Conservation (phyloP, 2,113 vertebrate genomes). For the Oostethus manadensis region DNA sequence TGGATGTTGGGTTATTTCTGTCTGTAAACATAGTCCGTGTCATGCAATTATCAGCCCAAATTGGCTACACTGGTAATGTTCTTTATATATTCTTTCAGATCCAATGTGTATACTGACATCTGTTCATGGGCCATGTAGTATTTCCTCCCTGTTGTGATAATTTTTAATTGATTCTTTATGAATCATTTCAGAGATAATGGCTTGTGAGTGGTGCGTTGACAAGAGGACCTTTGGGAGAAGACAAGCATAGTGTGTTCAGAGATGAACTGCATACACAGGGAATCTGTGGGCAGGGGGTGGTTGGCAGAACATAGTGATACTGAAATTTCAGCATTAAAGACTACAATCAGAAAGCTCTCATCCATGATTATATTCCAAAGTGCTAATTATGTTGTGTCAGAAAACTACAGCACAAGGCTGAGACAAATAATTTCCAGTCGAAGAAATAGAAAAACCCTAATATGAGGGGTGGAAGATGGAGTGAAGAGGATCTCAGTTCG, state of each 20-base stretch:
- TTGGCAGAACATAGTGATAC: constrained; percentile 63
- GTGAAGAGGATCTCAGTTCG: constrained; percentile 96
- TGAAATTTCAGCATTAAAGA: constrained; percentile 93
- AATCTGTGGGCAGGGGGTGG: constrained; percentile 57
- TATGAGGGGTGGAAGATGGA: constrained; percentile 96
- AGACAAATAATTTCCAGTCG: constrained; percentile 99
- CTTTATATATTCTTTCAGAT: constrained; percentile 43
- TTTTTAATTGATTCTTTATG: constrained; percentile 80
- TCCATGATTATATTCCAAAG: constrained; percentile 97
- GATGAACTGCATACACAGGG: constrained; percentile 33
- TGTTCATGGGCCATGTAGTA: constrained; percentile 50
- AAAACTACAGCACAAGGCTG: constrained; percentile 90
- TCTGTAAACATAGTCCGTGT: not conserved
- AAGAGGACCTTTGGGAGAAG: constrained; percentile 82
- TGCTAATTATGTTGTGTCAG: constrained; percentile 96
- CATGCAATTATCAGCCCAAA: constrained; percentile 43
- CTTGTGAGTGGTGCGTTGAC: constrained; percentile 72
- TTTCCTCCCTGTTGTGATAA: constrained; percentile 62
- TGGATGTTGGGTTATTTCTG: not conserved
- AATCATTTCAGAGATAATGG: constrained; percentile 87
- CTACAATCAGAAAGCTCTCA: constrained; percentile 82
- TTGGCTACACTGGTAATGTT: constrained; percentile 48
- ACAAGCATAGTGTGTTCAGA: constrained; percentile 75
- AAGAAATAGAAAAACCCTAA: constrained; percentile 97
- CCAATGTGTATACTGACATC: constrained; percentile 45